These are phyloP conservation scores for Drosophila tropicalis DNA, from an alignment of 1,140 invertebrate genomes.

Conservation along the genomic window DNA sequence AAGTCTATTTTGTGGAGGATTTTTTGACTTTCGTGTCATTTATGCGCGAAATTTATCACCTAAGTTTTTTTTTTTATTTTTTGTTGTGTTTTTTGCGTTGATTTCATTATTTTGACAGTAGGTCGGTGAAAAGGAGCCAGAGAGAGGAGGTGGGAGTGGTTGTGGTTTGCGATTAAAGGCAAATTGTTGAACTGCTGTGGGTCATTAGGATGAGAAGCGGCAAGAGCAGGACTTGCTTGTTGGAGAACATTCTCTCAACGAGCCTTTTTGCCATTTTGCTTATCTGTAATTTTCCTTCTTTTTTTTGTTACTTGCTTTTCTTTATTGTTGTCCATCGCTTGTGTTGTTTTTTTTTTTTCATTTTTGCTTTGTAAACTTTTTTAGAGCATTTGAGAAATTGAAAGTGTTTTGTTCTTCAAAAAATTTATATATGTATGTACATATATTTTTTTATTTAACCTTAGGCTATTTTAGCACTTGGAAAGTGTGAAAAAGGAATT, in stretches of 20 bases:
- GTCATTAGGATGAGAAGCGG: conserved; percentile 41
- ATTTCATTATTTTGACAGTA: conserved; percentile 42
- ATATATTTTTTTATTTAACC: conserved; percentile 1
- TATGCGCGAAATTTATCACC: conserved; percentile 62
- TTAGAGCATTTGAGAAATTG: conserved; percentile 11
- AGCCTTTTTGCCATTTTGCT: conserved; percentile 28
- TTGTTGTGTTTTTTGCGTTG: conserved; percentile 42
- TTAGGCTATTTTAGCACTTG: conserved; percentile 8
- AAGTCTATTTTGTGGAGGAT: conserved; percentile 59
- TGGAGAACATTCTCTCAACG: conserved; percentile 2
- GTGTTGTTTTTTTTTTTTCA: no score
- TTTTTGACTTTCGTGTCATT: conserved; percentile 65
- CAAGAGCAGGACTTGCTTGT: neutral
- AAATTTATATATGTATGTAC: neutral
- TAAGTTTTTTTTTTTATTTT: conserved; percentile 6
- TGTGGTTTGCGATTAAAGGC: conserved; percentile 43
- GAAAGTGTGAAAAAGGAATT: conserved; percentile 17
- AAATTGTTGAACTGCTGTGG: conserved; percentile 37
- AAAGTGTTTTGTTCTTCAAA: conserved; percentile 18
- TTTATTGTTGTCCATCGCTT: conserved; percentile 9
- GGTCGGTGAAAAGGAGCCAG: neutral
- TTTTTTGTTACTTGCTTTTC: conserved; percentile 10
- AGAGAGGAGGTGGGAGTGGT: neutral
- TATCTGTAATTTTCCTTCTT: conserved; percentile 44
- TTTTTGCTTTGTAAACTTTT: conserved; percentile 36